Evolutionary conservation across 2,113 vertebrate species (phyloP).

Genomic region (Cnemophilus loriae): DNA sequence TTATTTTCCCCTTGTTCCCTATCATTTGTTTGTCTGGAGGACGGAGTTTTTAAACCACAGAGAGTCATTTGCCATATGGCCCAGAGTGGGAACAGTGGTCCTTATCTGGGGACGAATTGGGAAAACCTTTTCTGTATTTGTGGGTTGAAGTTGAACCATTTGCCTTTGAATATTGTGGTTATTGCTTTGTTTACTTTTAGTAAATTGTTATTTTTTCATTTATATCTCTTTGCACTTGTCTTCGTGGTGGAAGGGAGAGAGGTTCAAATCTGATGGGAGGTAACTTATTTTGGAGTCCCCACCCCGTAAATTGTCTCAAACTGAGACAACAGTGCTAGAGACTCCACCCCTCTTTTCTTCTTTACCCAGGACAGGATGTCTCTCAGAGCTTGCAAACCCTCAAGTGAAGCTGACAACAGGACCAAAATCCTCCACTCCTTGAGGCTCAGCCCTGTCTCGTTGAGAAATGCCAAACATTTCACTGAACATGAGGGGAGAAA

Average conservation of each 20-base stretch:
- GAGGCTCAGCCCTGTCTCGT: not conserved
- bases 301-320: not conserved
- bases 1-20: not conserved
- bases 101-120: not conserved
- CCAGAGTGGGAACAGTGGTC: not conserved
- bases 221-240: not conserved
- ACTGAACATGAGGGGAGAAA: not conserved
- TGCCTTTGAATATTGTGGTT: not conserved
- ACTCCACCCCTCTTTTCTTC: not conserved
- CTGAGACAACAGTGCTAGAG: not conserved
- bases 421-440: not conserved
- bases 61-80: not conserved
- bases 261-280: not conserved
- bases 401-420: not conserved
- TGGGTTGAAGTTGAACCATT: not conserved
- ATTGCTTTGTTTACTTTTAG: not conserved
- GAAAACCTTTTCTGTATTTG: not conserved
- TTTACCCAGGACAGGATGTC: not conserved
- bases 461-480: not conserved
- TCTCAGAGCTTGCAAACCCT: not conserved
- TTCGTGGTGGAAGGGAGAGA: not conserved
- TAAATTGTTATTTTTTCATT: not conserved
- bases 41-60: not conserved
- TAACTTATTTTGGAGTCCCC: not conserved
- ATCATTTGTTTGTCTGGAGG: not conserved